Base-by-base conservation (phyloP, 2,888 invertebrate genomes). In the Bimastos eiseni region DNA sequence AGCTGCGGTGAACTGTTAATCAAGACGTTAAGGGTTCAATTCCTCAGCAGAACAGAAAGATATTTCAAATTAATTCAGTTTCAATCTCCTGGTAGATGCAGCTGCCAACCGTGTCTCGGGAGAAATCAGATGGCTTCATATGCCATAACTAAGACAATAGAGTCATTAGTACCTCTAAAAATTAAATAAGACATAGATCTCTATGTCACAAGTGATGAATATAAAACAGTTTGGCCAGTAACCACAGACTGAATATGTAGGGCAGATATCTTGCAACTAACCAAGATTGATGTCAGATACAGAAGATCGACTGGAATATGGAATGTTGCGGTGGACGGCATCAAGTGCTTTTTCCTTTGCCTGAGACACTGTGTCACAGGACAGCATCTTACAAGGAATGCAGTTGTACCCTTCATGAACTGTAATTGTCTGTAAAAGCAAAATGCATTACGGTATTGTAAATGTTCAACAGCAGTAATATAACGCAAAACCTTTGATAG, bases 281-380 rank as follows among this genome's bases (percentile, higher is more conserved):
- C 96, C 96, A 92, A 99, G 96, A 96, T 99, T 99, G 89, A 99
- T 97, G 95, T 99, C 98, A 94, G 98, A 97, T 93, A 98, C 97
- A 93, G 97, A 97, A 89, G 99, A 99, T 93, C 99, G 96, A 95
- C 98, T 96, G 89, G 98, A 98, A 95, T 98, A 98, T 37, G 99
- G 98, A 89, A 98, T 98, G 95, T 98, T 99, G 96, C 98, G 98
- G 95, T 98, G 99, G 88, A 99, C 96, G 38, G 98, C 97, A 95
- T 99, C 99, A 93, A 99, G 96, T 93, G 99, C 98, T 96, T 99
- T 99, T 44, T 97, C 97, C 95, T 99, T 99, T 17, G 99, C 98
- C 96, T 99, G 99, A 92, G 98, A 98, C 95, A 99, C 98, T 91
- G 98, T 98, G 96, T 99, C 99, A 96, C 99, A 99, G 96, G 98